Base-by-base conservation (phyloP, 2,113 vertebrate species). In the Solea solea region DNA sequence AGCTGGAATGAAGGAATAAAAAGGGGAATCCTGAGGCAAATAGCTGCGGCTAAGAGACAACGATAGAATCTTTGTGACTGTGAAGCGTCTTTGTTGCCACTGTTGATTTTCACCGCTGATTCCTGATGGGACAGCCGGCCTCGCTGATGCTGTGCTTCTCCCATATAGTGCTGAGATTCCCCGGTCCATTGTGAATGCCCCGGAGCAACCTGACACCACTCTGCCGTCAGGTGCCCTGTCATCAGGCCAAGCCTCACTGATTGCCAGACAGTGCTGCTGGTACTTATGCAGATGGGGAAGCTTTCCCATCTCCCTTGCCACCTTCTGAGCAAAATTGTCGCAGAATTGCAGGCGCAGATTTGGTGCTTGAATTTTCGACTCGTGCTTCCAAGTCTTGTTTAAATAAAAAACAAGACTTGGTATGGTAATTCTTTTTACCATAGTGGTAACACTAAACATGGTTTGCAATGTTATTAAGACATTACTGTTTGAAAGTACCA, bases 181-280 rank as follows among this genome's bases (percentile, higher is more conserved):
- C 63, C 25, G 15, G 73, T 72, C 74, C 12, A 76, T 71, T 82
- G 69, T 83, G 57, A 80, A 83, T 79, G 25, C 74, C 83, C 76
- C 15, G 41, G 76, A 80, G 86, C 67, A 69, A 90, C 79, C 78
- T 74, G 77, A 90, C 85, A 88, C 88, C 86, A 86, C 81, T 81
- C 63, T 78, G 75, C 82, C 41, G 74, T 88, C 83, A 88, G 83
- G 84, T 84, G 66, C 72, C 76, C 82, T 90, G 86, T 78, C 87
- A 89, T 85, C 84, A 71, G 72, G 85, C 89, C 89, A 88, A 82
- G 74, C 72, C 75, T 83, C 70, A 46, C 78, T 85, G 76, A 78
- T 82, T 85, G 79, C 76, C 73, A 78, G 79, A 76, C 73, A 78
- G 73, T 52, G 71, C 69, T 78, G 80, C 78, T 54, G 71, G 57